These are phyloP conservation scores for Cheilosia grossa DNA, from an alignment of 2,888 invertebrate species.

Conservation along the genomic window DNA sequence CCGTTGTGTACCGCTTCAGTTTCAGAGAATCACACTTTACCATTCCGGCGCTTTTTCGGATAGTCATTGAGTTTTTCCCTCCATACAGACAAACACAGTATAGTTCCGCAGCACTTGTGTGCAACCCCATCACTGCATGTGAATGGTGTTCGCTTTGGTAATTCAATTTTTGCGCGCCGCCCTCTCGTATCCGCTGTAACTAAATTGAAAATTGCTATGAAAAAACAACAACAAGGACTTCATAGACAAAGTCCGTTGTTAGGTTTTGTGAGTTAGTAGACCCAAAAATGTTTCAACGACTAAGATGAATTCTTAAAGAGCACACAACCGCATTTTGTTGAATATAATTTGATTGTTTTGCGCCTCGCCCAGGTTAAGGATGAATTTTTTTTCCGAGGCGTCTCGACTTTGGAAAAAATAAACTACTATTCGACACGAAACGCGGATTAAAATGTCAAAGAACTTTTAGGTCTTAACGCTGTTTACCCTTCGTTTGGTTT, in stretches of 20 bases:
- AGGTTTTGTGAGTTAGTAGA: conserved; percentile 38
- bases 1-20: conserved; percentile 36
- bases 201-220: conserved; percentile 53
- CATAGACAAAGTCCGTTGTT: neutral
- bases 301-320: conserved; percentile 47
- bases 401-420: conserved; percentile 4
- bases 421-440: conserved; percentile 51
- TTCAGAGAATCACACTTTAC: conserved; percentile 26
- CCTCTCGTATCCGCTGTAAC: conserved; percentile 51
- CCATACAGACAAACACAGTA: neutral
- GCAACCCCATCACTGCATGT: conserved; percentile 48
- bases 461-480: conserved; percentile 46
- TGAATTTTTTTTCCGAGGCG: conserved; percentile 3
- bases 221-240: conserved; percentile 30
- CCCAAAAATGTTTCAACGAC: conserved; percentile 8
- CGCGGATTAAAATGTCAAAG: conserved; percentile 70
- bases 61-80: conserved; percentile 63
- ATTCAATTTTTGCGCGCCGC: conserved; percentile 63
- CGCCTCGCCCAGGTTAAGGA: conserved; percentile 32
- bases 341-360: conserved; percentile 33
- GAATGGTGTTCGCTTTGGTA: conserved; percentile 61
- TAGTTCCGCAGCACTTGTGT: conserved; percentile 38
- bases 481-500: conserved; percentile 29
- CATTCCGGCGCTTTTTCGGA: conserved; percentile 14
- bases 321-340: conserved; percentile 28